Evolutionary conservation across 2,797 vertebrate genomes (phyloP), one percentile per base, ranked within the genome.

Genomic region (Eospalax fontanierii): DNA sequence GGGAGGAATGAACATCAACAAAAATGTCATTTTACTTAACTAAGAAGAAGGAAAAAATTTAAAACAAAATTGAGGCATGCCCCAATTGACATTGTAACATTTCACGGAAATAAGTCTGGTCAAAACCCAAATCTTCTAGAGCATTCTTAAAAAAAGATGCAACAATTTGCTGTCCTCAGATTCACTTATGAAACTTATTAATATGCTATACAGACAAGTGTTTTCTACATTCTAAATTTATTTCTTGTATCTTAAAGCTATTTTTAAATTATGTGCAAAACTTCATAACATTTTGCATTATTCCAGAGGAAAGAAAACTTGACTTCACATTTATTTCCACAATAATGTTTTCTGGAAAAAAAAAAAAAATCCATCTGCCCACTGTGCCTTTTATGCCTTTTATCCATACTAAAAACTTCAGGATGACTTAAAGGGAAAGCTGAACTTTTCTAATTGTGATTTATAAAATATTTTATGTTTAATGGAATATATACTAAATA

Each of bases 381-480:
- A 70, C 50, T 43, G 19, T 79, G 10, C 8, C 22, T 21, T 65
- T 74, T 63, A 46, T 79, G 10, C 8, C 22, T 21, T 65, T 74
- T 63, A 46, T 61, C 24, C 18, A 91, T 24, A 96, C 14, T 83
- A 76, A 94, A 89, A 89, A 87, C 16, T 61, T 80, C 73, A 83
- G 11, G 38, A 83, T 73, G 54, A 71, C n/a, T 74, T 86, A 92
- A 78, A 35, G 19, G 3, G 38, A 87, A 93, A 85, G 78, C 6
- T 50, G 7, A 43, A 84, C 15, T 92, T 96, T 92, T 81, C 57
- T 66, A 93, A 83, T 26, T 81, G 89, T 65, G 74, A 83, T 66
- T 92, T 90, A 90, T 61, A 93, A 93, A 96, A 70, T 3, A n/a
- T 66, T 76, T 87, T 82, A 57, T 57, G 46, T 85, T 21, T 90